Evolutionary conservation across 2,888 invertebrate genomes (phyloP), one percentile per base, ranked within the genome.

Genomic region (Phortica magna): DNA sequence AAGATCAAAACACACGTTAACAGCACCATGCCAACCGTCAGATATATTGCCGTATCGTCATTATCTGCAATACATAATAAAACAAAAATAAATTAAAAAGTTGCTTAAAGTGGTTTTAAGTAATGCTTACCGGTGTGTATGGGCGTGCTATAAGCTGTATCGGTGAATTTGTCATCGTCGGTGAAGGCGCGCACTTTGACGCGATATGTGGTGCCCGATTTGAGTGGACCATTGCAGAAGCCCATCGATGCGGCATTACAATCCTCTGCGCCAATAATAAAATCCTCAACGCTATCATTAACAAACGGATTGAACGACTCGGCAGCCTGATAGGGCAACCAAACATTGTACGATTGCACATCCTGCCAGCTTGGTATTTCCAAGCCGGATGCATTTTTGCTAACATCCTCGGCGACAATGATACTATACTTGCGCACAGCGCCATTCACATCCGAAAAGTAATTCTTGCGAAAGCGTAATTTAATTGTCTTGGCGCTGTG

Each of bases 141-240:
- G 7, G 95, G 94, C 82, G 95, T 95, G 88, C 98, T 97, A 93
- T 97, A 98, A 78, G 94, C 95, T 17, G 99, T 98, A 91, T 99
- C 99, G 42, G 97, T 96, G 92, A 96, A 99, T 92, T 98, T 97
- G 90, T 98, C 98, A 17, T 95, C 95, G 42, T 97, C 96, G 53
- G 99, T 99, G 92, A 97, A 99, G 57, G 98, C 98, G 83, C 99
- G 94, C 83, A 99, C 95, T 93, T 98, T 98, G 70, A 99, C 96
- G 88, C 95, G 94, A 93, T 99, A 99, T 0, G 95, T 95, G 59
- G 98, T 95, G 84, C 96, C 97, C 48, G 98, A 95, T 92, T 97
- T 96, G 39, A 99, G 93, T 4, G 98, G 97, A 0, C 99, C 99
- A 92, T 99, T 99, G 93, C 99, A 99, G 91, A 97, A 98, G 41